phyloP scores from a whole-genome alignment of 2,113 vertebrate genomes.

The Rattus rattus region DNA sequence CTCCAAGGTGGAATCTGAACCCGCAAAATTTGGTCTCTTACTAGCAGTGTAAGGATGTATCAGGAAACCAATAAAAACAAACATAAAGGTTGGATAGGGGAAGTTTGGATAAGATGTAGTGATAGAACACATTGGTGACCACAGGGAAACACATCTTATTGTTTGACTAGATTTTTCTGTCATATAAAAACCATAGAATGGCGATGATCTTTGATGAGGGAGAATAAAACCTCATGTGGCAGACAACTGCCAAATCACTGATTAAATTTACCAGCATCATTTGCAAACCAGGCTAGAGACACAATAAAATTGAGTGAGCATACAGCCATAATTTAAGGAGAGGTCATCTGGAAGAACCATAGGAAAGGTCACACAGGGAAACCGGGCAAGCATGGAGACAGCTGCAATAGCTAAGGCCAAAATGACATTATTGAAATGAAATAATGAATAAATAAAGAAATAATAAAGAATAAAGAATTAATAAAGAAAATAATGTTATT shows the following conservation, averaged over 20 bases:
- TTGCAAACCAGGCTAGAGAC: background rate
- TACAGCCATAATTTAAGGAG: background rate
- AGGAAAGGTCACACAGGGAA: background rate
- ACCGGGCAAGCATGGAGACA: background rate
- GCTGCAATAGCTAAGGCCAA: background rate
- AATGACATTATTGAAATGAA: background rate
- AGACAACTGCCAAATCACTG: no score
- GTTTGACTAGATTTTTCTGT: background rate
- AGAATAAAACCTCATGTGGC: background rate
- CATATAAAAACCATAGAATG: background rate
- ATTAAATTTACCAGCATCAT: background rate
- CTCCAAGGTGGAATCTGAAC: no score
- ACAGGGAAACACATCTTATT: background rate
- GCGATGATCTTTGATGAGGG: background rate
- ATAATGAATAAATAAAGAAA: no score
- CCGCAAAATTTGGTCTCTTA: no score
- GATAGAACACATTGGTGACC: background rate
- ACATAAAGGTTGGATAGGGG: background rate
- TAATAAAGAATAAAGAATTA: no score
- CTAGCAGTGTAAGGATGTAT: background rate
- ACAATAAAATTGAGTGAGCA: background rate
- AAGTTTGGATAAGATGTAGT: background rate
- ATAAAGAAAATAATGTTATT: background rate
- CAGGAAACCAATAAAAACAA: background rate
- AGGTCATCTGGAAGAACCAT: background rate